Base-by-base conservation (phyloP, 1,140 invertebrate species). In the Alviniconcha marisindica region DNA sequence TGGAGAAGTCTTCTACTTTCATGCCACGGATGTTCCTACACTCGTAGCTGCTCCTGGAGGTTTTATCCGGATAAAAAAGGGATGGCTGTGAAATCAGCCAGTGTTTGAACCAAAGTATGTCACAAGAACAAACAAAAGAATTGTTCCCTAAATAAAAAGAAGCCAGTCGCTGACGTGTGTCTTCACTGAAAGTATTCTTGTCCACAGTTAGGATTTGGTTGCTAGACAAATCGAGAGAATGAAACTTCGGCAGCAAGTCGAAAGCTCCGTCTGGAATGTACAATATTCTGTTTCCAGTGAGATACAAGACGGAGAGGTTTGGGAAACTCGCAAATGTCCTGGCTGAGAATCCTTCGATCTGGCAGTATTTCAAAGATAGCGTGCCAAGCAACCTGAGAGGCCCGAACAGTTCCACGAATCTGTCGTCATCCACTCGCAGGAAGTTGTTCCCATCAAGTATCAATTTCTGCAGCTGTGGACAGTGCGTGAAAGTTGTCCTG, bases 51-150 rank as follows among this genome's bases (percentile, higher is more conserved):
- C 28, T 54, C 12, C 38, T 31, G n/a, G 31, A 10, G 2, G 24
- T 10, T 5, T 33, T 18, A 24, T 28, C 48, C 5, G 15, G 12
- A 38, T 24, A 28, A 36, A 83, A 83, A 18, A 77, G 36, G 18
- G 31, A 28, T 2, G 51, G 33, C 33, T 76, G 31, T n/a, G 31
- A 28, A 12, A 28, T 28, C 36, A 83, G 18, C 82, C 82, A 83
- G 18, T 56, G 31, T 48, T 69, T 38, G 54, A 83, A 83, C 82
- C 82, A 83, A 12, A 63, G 24, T 28, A 78, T 7, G 18, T 77
- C 31, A 83, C 82, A 83, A 31, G 36, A 31, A 66, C 82, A 83
- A n/a, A 33, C 5, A 44, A 83, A 83, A 14, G 76, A 44, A 77
- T 83, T 83, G 21, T 54, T 4, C 28, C 38, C 38, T 38, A 83